phyloP scores from a whole-genome alignment of 2,113 vertebrate species.

The Mustela lutreola region DNA sequence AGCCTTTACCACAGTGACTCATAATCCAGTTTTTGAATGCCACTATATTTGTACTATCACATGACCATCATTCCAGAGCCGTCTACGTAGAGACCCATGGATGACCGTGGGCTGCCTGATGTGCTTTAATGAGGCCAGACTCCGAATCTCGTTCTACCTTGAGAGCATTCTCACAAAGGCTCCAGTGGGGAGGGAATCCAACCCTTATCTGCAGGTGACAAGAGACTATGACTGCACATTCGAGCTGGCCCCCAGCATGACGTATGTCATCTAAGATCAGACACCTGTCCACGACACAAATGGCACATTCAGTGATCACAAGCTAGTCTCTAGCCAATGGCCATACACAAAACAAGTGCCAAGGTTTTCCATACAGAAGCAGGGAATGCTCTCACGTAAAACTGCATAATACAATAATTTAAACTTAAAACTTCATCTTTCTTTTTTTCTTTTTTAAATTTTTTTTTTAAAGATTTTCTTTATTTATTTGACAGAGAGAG shows the following conservation, averaged over 20 bases:
- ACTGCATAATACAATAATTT: neutral
- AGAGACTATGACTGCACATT: slow-evolving; percentile 14
- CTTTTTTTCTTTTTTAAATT: no score
- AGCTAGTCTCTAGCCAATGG: neutral
- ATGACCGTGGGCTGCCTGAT: neutral
- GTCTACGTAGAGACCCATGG: neutral
- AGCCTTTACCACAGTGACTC: neutral
- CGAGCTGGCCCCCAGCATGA: neutral
- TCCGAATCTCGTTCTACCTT: neutral
- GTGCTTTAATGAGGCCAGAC: neutral
- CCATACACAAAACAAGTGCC: neutral
- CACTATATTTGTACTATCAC: neutral
- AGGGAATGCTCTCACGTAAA: neutral
- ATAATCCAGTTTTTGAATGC: neutral
- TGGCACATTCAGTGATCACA: accelerated
- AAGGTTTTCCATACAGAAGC: neutral
- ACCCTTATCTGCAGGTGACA: neutral
- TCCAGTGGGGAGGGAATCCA: neutral
- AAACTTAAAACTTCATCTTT: neutral
- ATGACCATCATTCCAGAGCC: neutral
- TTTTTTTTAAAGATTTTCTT: no score
- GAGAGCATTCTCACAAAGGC: neutral
- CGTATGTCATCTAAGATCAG: neutral
- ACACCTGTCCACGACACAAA: neutral
- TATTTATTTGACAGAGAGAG: no score